phyloP scores from a whole-genome alignment of 1,140 invertebrate genomes.

The Microplitis mediator region DNA sequence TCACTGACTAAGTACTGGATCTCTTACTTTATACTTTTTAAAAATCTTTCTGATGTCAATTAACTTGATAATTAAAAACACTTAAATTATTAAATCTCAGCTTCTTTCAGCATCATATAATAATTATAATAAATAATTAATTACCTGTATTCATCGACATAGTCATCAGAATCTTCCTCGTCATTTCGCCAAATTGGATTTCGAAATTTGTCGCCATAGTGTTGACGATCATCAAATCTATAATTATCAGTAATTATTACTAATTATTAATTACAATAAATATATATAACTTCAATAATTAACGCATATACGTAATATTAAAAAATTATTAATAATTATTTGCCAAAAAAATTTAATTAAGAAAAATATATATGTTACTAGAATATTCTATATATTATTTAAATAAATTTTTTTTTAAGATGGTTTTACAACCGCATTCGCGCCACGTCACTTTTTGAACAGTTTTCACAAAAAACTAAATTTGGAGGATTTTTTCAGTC shows the following conservation, averaged over 20 bases:
- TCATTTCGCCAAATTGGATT: slow-evolving; percentile 54
- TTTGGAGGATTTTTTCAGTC: no score
- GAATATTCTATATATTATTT: no score
- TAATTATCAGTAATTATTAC: slow-evolving; percentile 16
- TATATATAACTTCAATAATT: neutral
- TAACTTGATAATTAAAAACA: neutral
- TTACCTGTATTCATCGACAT: slow-evolving; percentile 43
- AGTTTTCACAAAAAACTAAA: no score
- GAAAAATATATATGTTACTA: no score
- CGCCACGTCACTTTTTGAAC: no score
- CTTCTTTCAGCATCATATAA: neutral
- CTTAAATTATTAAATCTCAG: neutral
- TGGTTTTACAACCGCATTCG: no score
- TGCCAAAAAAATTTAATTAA: no score
- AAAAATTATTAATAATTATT: neutral
- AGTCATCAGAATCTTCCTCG: slow-evolving; percentile 45
- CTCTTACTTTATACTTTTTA: no score
- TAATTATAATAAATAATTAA: neutral
- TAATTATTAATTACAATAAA: neutral
- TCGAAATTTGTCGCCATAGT: slow-evolving; percentile 39
- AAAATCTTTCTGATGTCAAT: no score
- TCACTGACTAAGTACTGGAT: no score
- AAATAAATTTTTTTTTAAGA: no score
- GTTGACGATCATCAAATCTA: slow-evolving; percentile 36
- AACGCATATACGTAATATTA: neutral